Evolutionary conservation across 2,888 invertebrate genomes (phyloP), one percentile per base, ranked within the genome.

Genomic region (Smittia sp.): DNA sequence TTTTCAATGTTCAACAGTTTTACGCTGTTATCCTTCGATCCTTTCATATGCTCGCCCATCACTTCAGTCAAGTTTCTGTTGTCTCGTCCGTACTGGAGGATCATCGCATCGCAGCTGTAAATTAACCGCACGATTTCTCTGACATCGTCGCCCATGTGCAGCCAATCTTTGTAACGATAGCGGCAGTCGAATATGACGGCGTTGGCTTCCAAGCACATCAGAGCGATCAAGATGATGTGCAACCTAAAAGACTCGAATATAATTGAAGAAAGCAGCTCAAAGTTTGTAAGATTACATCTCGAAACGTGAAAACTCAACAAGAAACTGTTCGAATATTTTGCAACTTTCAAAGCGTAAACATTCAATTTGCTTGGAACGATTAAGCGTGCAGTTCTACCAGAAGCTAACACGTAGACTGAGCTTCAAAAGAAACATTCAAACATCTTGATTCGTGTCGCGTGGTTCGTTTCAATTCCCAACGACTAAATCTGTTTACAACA

Each of bases 371-470:
- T 4, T 15, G 52, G 52, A 52, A 52, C 2, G 4, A 9, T 9
- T 32, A 32, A 52, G 18, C n/a, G n/a, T 52, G n/a, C 18, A 52
- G 4, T 18, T 52, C 52, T 4, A 52, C 18, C 15, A 52, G n/a
- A 52, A 52, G 52, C n/a, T 39, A 39, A 39, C 39, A 39, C 9
- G 11, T 11, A 11, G 52, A 18, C 15, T 7, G 13, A 52, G 13
- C 18, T 18, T 52, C 4, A 39, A 15, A 52, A 52, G n/a, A n/a
- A 52, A 52, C 13, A 4, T 4, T 7, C 3, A 52, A 52, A 18
- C n/a, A 52, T 52, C 24, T 20, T 58, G 58, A 58, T 58, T 20
- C 13, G 20, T 24, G 58, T 22, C 58, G 58, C 58, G 58, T 58
- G 58, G 58, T 58, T 18, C 24, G 24, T n/a, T 22, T 24, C 7